Base-by-base conservation (phyloP, 2,113 vertebrate genomes). In the Salminus brasiliensis region DNA sequence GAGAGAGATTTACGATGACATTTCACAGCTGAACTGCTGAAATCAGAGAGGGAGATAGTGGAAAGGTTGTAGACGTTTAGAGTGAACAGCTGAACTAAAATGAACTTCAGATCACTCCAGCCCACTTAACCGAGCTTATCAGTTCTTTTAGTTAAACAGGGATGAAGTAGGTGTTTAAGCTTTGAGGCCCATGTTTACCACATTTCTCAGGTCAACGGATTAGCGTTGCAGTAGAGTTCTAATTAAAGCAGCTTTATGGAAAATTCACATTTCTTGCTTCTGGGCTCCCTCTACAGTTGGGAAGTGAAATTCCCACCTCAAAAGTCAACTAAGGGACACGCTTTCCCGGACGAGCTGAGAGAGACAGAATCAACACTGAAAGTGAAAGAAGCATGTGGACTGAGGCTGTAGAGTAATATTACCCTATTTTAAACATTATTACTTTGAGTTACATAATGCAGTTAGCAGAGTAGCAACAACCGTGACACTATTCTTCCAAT, bases 21-120 rank as follows among this genome's bases (percentile, higher is more conserved):
- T 74, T 74, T 62, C 55, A 74, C 71, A 72, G 41, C 8, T 65
- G 25, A 55, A 73, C 30, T 29, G 18, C 70, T 65, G 60, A 66
- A 43, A 52, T 49, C 55, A 32, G 13, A 34, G 12, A 25, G 27
- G 62, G 27, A 30, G 57, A 72, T 34, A 59, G 59, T 6, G 23
- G 49, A 69, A 59, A 59, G 52, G 27, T 45, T 47, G 16, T 32
- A 60, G 21, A 15, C 12, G 68, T 45, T 65, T 72, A 53, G 69
- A 73, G 21, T 55, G 25, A 65, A 3, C 34, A 13, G 13, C 12
- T 49, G 55, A 47, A 49, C 11, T 21, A 21, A 43, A 47, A 62
- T 73, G 32, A 73, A n/a, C 57, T 47, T 11, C n/a, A 72, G 30
- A 18, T 70, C 68, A 52, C 13, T 25, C 32, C 1, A 25, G 59